phyloP scores from a whole-genome alignment of 2,797 vertebrate species.

The Borostomias antarcticus region DNA sequence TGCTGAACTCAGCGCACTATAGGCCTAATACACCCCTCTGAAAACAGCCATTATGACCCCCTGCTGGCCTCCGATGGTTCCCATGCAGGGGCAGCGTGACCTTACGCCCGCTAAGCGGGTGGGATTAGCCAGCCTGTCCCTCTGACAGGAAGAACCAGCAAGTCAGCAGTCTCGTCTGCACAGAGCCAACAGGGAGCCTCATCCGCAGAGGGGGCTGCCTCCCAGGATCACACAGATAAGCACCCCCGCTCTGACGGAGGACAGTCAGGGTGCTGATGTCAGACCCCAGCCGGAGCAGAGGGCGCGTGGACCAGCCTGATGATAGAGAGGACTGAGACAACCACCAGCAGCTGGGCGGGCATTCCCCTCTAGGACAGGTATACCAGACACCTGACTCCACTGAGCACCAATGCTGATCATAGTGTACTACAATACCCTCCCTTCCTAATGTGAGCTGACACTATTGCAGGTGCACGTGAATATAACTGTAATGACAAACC shows the following conservation, averaged over 20 bases:
- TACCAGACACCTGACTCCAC: not conserved
- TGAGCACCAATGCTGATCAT: not conserved
- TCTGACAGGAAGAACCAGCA: conserved; percentile 24
- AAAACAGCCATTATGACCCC: not conserved
- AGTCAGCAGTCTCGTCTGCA: conserved; percentile 8
- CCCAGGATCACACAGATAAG: conserved; percentile 20
- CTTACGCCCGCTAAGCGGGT: conserved; percentile 15
- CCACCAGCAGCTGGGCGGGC: conserved; percentile 4
- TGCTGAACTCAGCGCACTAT: not conserved
- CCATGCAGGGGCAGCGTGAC: conserved; percentile 11
- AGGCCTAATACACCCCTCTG: conserved; percentile 10
- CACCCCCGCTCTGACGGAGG: conserved; percentile 1
- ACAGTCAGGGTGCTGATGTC: not conserved
- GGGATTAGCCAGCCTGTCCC: conserved; percentile 37
- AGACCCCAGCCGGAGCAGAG: too few relatives aligned
- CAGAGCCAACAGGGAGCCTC: conserved; percentile 17
- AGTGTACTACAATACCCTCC: not conserved
- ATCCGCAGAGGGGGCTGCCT: conserved; percentile 8
- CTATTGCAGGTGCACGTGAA: not conserved
- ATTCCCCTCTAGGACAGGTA: not conserved
- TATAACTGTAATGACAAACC: conserved; percentile 41
- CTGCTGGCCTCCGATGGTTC: not conserved
- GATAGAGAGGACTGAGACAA: not conserved
- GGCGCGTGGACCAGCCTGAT: not conserved
- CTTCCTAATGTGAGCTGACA: not conserved